Base-by-base conservation (phyloP, 2,888 invertebrate species). In the Drosophila conformis region DNA sequence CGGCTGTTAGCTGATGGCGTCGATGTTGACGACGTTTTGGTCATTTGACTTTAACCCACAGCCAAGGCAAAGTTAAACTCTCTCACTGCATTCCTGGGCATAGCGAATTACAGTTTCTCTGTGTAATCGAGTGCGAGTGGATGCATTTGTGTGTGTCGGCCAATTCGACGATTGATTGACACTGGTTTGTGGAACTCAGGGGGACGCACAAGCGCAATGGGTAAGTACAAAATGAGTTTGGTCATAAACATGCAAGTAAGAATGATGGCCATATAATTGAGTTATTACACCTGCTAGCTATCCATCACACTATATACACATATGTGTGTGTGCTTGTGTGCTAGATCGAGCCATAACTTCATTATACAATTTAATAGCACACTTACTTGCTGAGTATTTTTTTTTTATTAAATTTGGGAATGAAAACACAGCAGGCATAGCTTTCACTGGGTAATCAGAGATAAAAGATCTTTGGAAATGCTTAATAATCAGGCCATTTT, bases 151-250 rank as follows among this genome's bases (percentile, higher is more conserved):
- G 33, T 57, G 33, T 57, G 48, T 64, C 58, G 49, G 69, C 60
- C 74, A 81, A 86, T 90, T 86, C 78, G 76, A 60, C 74, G 79
- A 78, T 77, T 79, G 78, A 73, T 72, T 82, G 85, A 76, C 80
- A 79, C 75, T 80, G 76, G 69, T 64, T 76, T 82, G 69, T 80
- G 69, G 38, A 31, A 63, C n/a, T n/a, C 48, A 29, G 54, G 53
- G 61, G 61, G 48, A 63, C 61, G 38, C 59, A 62, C 74, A 62
- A 56, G 48, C 49, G 59, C 65, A 66, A 64, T 49, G 42, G 58
- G 4, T 13, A 36, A 38, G 42, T 29, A 54, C 15, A 54, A 54
- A 38, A 29, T 38, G 40, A 21, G 51, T 46, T 58, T 15, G 42
- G n/a, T 49, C 48, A 73, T 63, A 73, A 73, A 63, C 59, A 72